A percentile compares a stretch with the other conserved stretches of the same genome.
Evolutionary conservation across 2,797 vertebrate genomes (phyloP).

Genomic region (Crax fasciolata): DNA sequence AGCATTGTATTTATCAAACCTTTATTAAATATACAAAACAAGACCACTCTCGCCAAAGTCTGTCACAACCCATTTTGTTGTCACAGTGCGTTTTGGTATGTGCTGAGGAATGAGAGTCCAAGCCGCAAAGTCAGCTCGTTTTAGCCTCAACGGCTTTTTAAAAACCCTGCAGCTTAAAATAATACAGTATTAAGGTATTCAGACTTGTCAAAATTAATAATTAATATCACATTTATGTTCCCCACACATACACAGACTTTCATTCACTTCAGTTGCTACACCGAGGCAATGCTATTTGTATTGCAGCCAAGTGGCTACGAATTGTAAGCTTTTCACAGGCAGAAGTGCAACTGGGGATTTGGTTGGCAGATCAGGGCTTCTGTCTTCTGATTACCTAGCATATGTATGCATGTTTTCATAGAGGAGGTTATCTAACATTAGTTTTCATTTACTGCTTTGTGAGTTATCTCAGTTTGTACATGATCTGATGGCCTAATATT

Average conservation of each 20-base stretch:
- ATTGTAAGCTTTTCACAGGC: background rate
- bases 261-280: background rate
- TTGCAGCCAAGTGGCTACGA: background rate
- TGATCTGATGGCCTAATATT: background rate
- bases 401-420: background rate
- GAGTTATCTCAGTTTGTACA: background rate
- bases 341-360: background rate
- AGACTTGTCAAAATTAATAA: conserved; percentile 76
- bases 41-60: conserved; percentile 38
- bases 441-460: background rate
- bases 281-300: background rate
- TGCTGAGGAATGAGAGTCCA: conserved; percentile 50
- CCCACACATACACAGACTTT: conserved; percentile 34
- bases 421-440: background rate
- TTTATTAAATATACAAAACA: conserved; percentile 67
- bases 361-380: background rate
- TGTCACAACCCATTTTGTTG: conserved; percentile 73
- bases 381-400: background rate
- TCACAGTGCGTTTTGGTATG: conserved; percentile 34
- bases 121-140: conserved; percentile 26
- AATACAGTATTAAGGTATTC: conserved; percentile 69
- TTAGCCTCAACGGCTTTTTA: conserved; percentile 10
- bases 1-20: conserved; percentile 53
- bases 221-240: conserved; percentile 49
- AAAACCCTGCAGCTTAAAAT: conserved; percentile 55